phyloP scores from a whole-genome alignment of 1,140 invertebrate genomes.

The Dinothrombium tinctorium region DNA sequence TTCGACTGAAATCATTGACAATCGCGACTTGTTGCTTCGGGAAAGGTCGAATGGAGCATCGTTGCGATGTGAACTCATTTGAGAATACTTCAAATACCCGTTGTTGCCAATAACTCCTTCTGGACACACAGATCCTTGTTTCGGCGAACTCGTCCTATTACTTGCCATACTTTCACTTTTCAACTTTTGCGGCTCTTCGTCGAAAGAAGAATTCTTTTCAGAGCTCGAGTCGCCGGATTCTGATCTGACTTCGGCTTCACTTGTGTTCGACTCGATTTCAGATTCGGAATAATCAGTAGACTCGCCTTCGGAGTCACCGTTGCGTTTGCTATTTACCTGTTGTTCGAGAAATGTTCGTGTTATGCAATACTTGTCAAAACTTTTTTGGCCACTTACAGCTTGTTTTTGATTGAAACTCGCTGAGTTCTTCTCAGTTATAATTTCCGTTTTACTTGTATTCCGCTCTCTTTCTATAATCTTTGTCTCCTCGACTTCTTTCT shows the following conservation, averaged over 20 bases:
- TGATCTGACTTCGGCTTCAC: not conserved
- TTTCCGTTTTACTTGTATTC: too few relatives aligned
- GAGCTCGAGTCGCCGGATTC: not conserved
- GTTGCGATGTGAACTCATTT: not conserved
- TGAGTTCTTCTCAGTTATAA: too few relatives aligned
- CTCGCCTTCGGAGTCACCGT: too few relatives aligned
- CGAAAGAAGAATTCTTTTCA: not conserved
- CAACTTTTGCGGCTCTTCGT: not conserved
- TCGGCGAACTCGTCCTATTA: slow-evolving; percentile 14
- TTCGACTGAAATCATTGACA: not conserved
- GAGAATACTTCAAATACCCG: not conserved
- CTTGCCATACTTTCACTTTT: not conserved
- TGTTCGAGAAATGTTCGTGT: too few relatives aligned
- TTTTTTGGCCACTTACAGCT: too few relatives aligned
- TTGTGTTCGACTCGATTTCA: slow-evolving; percentile 2
- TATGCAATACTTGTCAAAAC: too few relatives aligned
- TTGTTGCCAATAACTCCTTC: slow-evolving; percentile 10
- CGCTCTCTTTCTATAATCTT: too few relatives aligned
- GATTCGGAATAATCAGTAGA: too few relatives aligned
- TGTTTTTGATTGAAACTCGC: too few relatives aligned
- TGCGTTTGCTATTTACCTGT: too few relatives aligned
- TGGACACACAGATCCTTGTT: slow-evolving; percentile 16
- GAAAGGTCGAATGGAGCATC: slow-evolving; percentile 1
- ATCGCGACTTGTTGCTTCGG: not conserved
- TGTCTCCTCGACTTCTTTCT: too few relatives aligned